Evolutionary conservation across 2,113 vertebrate species (phyloP).

Genomic region (Brachypodius melanocephalos): DNA sequence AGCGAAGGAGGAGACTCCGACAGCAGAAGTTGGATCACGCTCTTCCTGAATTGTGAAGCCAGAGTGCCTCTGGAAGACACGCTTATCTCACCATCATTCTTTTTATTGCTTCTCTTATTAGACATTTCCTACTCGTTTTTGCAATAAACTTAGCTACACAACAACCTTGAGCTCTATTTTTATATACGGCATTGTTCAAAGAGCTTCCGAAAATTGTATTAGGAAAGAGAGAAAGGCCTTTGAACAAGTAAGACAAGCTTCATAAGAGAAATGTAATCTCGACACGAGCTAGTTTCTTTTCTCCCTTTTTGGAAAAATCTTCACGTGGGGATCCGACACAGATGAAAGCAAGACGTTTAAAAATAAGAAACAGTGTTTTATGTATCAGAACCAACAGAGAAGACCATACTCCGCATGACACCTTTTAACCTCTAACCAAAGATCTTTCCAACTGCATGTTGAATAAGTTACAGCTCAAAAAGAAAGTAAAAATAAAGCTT

Average conservation of each 20-base stretch:
- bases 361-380: background rate
- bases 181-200: slow-evolving; percentile 44
- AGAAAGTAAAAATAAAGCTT: slow-evolving; percentile 10
- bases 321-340: background rate
- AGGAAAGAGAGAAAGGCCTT: slow-evolving; percentile 47
- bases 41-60: background rate
- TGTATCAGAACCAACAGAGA: background rate
- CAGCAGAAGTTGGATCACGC: background rate
- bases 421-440: background rate
- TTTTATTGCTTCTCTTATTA: slow-evolving; percentile 68
- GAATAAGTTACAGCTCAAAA: background rate
- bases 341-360: background rate
- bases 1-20: background rate
- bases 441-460: background rate
- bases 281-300: background rate
- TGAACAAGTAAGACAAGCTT: slow-evolving; percentile 17
- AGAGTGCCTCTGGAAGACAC: background rate
- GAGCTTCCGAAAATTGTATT: slow-evolving; percentile 54
- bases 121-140: slow-evolving; percentile 57
- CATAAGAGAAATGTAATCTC: background rate
- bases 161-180: slow-evolving; percentile 57
- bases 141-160: slow-evolving; percentile 23
- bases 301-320: background rate
- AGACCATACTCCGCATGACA: background rate
- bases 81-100: slow-evolving; percentile 47